phyloP scores from a whole-genome alignment of 2,113 vertebrate genomes.

The Barnardius zonarius region DNA sequence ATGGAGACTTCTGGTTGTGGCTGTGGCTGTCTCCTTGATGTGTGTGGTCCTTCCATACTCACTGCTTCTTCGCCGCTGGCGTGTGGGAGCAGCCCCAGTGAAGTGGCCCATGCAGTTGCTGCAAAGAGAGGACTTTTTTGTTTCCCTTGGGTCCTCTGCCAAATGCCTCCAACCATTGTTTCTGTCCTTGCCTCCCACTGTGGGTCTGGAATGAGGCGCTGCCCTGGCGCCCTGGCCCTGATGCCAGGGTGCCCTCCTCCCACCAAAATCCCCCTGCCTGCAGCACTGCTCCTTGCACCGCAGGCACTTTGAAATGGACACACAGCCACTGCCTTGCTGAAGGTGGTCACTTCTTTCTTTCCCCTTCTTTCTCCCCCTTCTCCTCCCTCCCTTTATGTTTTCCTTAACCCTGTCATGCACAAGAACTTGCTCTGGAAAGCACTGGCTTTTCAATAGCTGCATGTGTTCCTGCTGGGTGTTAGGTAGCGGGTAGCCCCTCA shows the following conservation, averaged over 20 bases:
- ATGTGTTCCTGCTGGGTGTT: accelerated
- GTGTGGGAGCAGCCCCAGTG: not conserved
- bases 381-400: not conserved
- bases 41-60: conserved; percentile 40
- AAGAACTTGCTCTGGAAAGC: not conserved
- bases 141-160: conserved; percentile 30
- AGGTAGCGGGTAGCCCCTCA: not conserved
- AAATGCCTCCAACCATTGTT: conserved; percentile 42
- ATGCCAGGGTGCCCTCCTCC: not conserved
- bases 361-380: not conserved
- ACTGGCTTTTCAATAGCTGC: accelerated
- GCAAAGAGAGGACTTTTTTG: not conserved
- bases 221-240: not conserved
- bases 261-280: not conserved
- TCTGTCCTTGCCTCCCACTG: not conserved
- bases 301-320: not conserved
- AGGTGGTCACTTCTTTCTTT: not conserved
- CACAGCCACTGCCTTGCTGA: not conserved
- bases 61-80: not conserved
- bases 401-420: not conserved
- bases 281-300: not conserved
- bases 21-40: conserved; percentile 9
- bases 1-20: conserved; percentile 17
- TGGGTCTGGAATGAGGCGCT: not conserved
- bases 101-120: conserved; percentile 26